Conservation (phyloP, 2,113 vertebrate species). For the Aegithalos caudatus region DNA sequence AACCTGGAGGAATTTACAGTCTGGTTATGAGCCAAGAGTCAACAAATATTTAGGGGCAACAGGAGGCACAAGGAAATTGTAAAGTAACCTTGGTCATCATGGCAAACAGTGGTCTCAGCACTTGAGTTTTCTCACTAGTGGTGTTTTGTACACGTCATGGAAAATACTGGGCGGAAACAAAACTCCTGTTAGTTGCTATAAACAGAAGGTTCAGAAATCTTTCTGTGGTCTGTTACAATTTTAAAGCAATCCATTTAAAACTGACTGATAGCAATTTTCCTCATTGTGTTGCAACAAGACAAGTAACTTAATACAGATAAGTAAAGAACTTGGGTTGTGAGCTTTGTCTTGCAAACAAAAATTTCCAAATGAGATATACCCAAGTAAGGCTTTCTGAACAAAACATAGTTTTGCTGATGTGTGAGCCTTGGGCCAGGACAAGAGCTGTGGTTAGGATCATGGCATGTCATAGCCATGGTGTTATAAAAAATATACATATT, state of each 20-base stretch:
- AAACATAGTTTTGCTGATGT: not conserved
- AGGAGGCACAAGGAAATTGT: not conserved
- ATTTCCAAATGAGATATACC: not conserved
- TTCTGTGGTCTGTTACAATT: slow-evolving; percentile 29
- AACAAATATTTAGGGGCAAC: not conserved
- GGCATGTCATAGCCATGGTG: not conserved
- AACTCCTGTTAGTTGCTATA: slow-evolving; percentile 1
- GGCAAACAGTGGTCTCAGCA: slow-evolving; percentile 24
- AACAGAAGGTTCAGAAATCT: not conserved
- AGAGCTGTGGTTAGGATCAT: not conserved
- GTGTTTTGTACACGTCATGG: slow-evolving; percentile 10
- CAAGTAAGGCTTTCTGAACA: not conserved
- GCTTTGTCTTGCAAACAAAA: not conserved
- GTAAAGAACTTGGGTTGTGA: not conserved
- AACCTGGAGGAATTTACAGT: not conserved
- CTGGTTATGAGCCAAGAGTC: not conserved
- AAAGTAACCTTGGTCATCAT: not conserved
- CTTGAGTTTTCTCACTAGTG: not conserved
- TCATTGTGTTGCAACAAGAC: not conserved
- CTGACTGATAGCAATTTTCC: not conserved
- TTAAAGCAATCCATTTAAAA: not conserved
- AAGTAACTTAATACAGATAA: slow-evolving; percentile 14
- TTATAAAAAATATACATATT: not conserved
- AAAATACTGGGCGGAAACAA: slow-evolving; percentile 35
- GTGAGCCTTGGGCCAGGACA: not conserved